Conservation (phyloP, 53 echinoderm and acorn worm species). For the Luidia sarsii region DNA sequence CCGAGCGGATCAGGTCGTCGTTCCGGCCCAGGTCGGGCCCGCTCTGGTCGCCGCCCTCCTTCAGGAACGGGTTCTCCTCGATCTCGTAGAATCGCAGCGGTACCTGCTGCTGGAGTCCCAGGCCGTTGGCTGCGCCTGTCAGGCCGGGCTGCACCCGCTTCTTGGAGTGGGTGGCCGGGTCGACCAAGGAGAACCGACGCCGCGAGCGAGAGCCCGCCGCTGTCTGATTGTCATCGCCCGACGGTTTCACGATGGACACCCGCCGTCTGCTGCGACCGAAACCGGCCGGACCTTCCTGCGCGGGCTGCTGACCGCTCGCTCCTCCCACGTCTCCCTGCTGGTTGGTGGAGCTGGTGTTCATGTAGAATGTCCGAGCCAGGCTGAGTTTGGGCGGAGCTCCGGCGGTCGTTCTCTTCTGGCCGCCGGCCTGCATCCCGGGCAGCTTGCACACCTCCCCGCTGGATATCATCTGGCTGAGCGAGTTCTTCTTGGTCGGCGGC, state of each 20-base stretch:
- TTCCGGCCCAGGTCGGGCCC: slow-evolving; percentile 62
- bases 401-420: background rate
- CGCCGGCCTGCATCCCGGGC: slow-evolving; percentile 46
- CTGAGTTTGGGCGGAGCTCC: slow-evolving; percentile 27
- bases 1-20: slow-evolving; percentile 53
- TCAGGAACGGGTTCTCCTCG: slow-evolving; percentile 78
- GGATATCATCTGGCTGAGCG: slow-evolving; percentile 82
- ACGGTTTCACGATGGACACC: slow-evolving; percentile 19
- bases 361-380: slow-evolving; percentile 65
- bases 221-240: background rate
- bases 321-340: background rate
- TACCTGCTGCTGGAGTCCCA: slow-evolving; percentile 58
- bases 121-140: too few relatives aligned
- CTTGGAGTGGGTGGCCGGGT: background rate
- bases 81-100: slow-evolving; percentile 67
- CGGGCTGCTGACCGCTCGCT: background rate
- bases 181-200: background rate
- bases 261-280: slow-evolving; percentile 26
- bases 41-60: slow-evolving; percentile 26
- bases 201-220: background rate
- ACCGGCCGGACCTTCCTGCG: background rate
- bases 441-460: slow-evolving; percentile 69
- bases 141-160: background rate
- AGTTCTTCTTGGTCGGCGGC: slow-evolving; percentile 55
- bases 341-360: slow-evolving; percentile 73